phyloP scores from a whole-genome alignment of 2,888 invertebrate species.

The Notocelia uddmanniana region DNA sequence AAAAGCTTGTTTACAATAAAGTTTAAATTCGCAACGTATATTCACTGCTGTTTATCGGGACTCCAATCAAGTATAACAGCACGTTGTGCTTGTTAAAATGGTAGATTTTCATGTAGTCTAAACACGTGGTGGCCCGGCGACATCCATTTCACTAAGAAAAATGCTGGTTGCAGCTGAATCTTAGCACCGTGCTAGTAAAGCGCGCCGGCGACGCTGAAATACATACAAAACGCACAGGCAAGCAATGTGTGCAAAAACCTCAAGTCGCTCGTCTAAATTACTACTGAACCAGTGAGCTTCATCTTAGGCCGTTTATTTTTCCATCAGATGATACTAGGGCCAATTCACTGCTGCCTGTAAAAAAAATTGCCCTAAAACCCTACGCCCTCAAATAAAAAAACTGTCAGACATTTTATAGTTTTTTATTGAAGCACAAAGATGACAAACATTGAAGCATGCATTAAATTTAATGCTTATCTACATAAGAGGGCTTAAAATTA shows the following conservation, averaged over 20 bases:
- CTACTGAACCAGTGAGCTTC: no score
- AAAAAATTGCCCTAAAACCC: constrained; percentile 44
- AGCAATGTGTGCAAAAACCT: constrained; percentile 82
- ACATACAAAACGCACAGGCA: constrained; percentile 66
- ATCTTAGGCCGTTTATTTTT: no score
- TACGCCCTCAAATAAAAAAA: constrained; percentile 57
- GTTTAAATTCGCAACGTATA: no score
- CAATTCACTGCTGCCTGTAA: no score
- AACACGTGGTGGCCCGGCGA: background rate
- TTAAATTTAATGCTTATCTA: constrained; percentile 70
- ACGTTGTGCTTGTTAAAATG: no score
- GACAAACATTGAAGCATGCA: constrained; percentile 80
- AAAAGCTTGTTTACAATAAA: no score
- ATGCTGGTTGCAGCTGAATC: background rate
- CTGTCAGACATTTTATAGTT: constrained; percentile 58
- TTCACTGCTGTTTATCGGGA: no score
- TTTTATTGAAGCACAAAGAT: constrained; percentile 82
- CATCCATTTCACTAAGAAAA: background rate
- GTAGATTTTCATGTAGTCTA: background rate
- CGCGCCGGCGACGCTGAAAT: constrained; percentile 65
- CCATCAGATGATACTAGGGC: no score
- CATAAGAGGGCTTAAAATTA: constrained; percentile 55
- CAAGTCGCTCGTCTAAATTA: constrained; percentile 52
- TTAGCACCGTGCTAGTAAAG: constrained; percentile 5
- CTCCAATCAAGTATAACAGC: no score